Evolutionary conservation across 2,113 vertebrate species (phyloP), one percentile per base, ranked within the genome.

Genomic region (Vombatus ursinus): DNA sequence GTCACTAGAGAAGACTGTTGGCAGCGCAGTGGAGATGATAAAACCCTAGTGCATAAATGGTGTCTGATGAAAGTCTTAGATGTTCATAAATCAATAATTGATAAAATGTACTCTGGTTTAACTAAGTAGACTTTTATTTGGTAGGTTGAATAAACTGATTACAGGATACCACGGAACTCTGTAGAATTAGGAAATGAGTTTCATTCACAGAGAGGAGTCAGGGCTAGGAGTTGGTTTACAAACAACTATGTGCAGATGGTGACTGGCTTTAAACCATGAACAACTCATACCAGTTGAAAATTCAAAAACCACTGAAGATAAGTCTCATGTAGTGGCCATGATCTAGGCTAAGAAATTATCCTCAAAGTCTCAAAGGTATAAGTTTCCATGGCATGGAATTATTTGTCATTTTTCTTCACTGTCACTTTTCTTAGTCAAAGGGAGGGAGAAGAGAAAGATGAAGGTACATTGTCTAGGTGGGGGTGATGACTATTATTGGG

Each of bases 61-160:
- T 96, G 92, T 97, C 98, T 96, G 93, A 92, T 97, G 93, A 96
- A 98, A 98, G 92, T 3, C 57, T 98, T 98, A 96, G 96, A 95
- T 98, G 97, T 98, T 97, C 97, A 98, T 98, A 98, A 98, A 98
- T 98, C 98, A 98, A 98, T 98, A 98, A 98, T 96, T 98, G 97
- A 98, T 98, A 98, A 98, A 98, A 97, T 0, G 84, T 98, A 97
- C 92, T 97, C 96, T 91, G 95, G 97, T 98, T 97, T 97, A 98
- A 97, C 98, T 97, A 98, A 98, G 97, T 95, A 96, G 97, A 96
- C 96, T 98, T 98, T 98, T 97, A 97, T 98, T 97, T 96, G 97
- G 96, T 96, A 97, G 96, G 95, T 97, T 95, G 93, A 98, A 98
- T 98, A 98, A 98, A 98, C 96, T 97, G 96, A 98, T 98, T 98